Evolutionary conservation across 2,797 vertebrate genomes (phyloP), one percentile per base, ranked within the genome.

Genomic region (Coccyzus lansbergi): DNA sequence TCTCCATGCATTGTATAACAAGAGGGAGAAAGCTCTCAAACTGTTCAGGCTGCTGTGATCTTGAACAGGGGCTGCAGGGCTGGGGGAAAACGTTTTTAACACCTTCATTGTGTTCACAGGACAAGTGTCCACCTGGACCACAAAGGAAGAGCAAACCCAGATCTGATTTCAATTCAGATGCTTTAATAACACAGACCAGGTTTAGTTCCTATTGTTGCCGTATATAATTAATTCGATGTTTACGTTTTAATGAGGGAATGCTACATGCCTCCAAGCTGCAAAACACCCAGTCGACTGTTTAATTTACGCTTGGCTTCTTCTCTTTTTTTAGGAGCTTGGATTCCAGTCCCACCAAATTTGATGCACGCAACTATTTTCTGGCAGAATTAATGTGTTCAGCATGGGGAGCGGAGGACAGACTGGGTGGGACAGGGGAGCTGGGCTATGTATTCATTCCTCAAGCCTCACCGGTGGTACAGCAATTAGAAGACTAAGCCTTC

Each of bases 111-210:
- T 58, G 83, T 94, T 96, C 86, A 42, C 31, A 95, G 81, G 82
- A 92, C 59, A 5, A 93, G 58, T 18, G 12, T 96, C 95, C 96
- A 97, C 97, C 95, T 97, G 96, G 86, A 83, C 92, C 87, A 88
- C 88, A 94, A 92, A 95, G 88, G 95, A 96, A 96, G 63, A 88
- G 84, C 70, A 90, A 95, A 56, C 4, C 9, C 71, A 83, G 29
- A 46, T 88, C 97, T 98, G 97, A 56, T 92, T 97, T 97, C 90
- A 88, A 93, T 97, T 96, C 97, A 72, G n/a, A 48, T 60, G 71
- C 69, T 87, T 96, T 86, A 90, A 88, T 95, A 95, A 83, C 79
- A 90, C 48, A 83, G 71, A 60, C 70, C 26, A 86, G 18, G 18
- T 68, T 91, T 78, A 96, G 83, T 77, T 90, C 51, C 56, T 92